Base-by-base conservation (phyloP, 2,113 vertebrate genomes). In the Cacatua alba region DNA sequence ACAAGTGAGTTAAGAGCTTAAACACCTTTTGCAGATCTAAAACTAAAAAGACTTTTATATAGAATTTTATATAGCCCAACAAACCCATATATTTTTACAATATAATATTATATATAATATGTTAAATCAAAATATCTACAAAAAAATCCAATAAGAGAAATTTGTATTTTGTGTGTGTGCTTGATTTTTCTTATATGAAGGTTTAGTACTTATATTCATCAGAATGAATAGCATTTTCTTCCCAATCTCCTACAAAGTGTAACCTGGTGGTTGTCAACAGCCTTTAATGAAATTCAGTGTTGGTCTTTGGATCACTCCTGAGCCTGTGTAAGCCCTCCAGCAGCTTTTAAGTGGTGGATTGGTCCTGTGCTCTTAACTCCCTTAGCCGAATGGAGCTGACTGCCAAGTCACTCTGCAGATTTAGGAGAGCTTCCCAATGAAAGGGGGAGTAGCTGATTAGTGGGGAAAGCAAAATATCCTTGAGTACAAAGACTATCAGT, bases 371-470 rank as follows among this genome's bases (percentile, higher is more conserved):
- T 88, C 74, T 94, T 90, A 92, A 92, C 43, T 90, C 65, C 51
- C 44, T 71, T 65, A 88, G 65, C 68, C 68, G 69, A 90, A 93
- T 23, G 7, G 26, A 91, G 18, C 31, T 43, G 35, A 75, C 86
- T 52, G 83, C 92, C 94, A 96, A 93, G 95, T 94, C 57, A 57
- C 88, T 76, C 88, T 52, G 52, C 46, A 90, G 85, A 90, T 88
- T 92, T 95, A 76, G 75, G 55, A 94, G 52, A 75, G 51, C 60
- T 90, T 88, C 6, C 29, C 64, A 75, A 4, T 28, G 70, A 68
- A 91, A 71, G 39, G 23, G 25, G 13, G 31, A 74, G 52, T 20
- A 75, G 80, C 53, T 88, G 72, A 93, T 95, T 93, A 96, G 77
- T 13, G 11, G 19, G 33, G 25, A 86, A 89, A 95, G 37, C 39